phyloP scores from a whole-genome alignment of 2,113 vertebrate species.

The Orthonyx spaldingii region DNA sequence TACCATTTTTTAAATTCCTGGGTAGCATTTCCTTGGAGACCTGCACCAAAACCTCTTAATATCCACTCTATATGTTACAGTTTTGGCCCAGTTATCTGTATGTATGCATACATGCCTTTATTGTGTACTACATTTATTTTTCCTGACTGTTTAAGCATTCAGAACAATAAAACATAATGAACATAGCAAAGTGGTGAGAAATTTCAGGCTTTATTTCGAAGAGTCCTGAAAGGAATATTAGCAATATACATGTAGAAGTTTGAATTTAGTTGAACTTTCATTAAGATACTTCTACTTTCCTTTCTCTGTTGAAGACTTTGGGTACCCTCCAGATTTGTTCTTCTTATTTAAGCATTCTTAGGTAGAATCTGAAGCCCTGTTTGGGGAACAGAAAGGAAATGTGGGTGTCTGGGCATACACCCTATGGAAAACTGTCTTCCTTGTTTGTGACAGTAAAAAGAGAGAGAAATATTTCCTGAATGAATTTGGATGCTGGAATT shows the following conservation, averaged over 20 bases:
- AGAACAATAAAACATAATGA: background rate
- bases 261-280: background rate
- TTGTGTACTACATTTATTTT: background rate
- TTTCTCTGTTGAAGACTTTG: background rate
- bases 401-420: background rate
- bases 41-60: background rate
- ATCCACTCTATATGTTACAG: background rate
- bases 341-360: background rate
- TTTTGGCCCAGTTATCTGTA: background rate
- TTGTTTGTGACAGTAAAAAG: background rate
- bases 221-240: background rate
- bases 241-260: rapidly evolving
- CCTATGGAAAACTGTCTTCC: background rate
- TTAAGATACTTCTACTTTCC: background rate
- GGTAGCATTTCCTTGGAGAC: background rate
- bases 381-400: background rate
- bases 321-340: background rate
- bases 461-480: background rate
- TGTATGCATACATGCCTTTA: background rate
- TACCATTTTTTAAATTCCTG: background rate
- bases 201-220: background rate
- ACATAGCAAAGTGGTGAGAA: background rate
- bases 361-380: background rate
- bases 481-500: background rate
- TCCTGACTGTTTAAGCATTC: background rate